Evolutionary conservation across 2,797 vertebrate species (phyloP), one percentile per base, ranked within the genome.

Genomic region (Podarcis siculus): DNA sequence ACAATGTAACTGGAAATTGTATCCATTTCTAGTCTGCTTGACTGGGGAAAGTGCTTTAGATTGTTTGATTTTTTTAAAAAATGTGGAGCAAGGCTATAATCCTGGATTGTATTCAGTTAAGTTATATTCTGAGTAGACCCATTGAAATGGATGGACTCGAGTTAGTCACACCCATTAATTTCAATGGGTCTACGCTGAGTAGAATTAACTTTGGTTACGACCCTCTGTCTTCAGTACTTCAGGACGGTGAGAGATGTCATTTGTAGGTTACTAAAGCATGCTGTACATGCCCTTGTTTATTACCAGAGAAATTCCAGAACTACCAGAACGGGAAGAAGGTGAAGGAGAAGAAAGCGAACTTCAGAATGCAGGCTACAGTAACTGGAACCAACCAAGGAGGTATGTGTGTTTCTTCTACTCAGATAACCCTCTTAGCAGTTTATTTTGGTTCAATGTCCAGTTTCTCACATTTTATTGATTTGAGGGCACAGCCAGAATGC

Each of bases 301-400:
- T 72, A 91, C 85, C 84, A 97, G 98, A 94, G 97, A 97, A 82
- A 94, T 98, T 77, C 96, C 97, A n/a, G 98, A 97, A 93, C 97
- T 99, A 89, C 99, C 99, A 23, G 99, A 99, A 94, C 97, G 99
- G 66, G 99, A 99, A 96, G 99, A 99, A 79, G 99, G 99, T n/a
- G 99, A 99, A 88, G 99, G 99, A 93, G 99, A 99, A 95, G 99
- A 99, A 95, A 99, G 99, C 82, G 98, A 98, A 87, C 95, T 98
- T 91, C 97, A 98, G 84, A 97, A 97, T 81, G 95, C 97, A 64
- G 94, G 97, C 13, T 98, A 98, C 88, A 98, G 95, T 96, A 98
- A 97, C 93, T 99, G 99, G 99, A 99, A 97, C 95, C 98, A 98
- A 82, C 98, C 98, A 4, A 97, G 98, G 91, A 98, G 97, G 99